Conservation (phyloP, 2,113 vertebrate genomes). For the Chinchilla lanigera region DNA sequence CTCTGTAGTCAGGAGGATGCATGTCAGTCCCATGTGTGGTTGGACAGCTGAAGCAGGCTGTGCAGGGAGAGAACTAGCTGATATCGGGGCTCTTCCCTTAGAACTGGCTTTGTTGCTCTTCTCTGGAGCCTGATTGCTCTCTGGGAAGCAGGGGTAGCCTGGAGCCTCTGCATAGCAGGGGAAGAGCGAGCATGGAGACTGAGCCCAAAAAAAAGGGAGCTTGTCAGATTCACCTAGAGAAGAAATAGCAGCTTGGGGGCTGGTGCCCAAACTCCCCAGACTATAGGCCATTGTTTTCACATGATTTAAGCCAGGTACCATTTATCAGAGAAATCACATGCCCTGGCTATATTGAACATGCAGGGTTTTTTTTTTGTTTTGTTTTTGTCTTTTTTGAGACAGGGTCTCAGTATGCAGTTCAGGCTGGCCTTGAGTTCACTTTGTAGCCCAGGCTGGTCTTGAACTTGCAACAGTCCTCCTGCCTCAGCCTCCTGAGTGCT, state of each 20-base stretch:
- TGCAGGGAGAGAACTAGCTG: neutral
- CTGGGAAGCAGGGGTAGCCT: neutral
- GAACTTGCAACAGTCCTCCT: too few relatives aligned
- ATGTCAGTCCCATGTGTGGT: neutral
- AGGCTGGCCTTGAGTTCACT: too few relatives aligned
- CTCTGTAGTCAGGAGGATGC: neutral
- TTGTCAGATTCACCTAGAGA: neutral
- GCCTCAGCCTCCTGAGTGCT: too few relatives aligned
- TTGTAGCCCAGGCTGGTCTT: too few relatives aligned
- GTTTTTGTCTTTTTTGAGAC: too few relatives aligned
- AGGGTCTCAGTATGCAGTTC: too few relatives aligned
- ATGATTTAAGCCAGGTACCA: neutral
- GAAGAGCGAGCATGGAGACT: neutral
- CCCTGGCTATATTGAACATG: neutral
- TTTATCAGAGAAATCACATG: neutral
- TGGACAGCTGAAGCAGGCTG: neutral
- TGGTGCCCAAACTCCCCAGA: neutral
- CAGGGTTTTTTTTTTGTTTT: too few relatives aligned
- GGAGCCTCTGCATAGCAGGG: neutral
- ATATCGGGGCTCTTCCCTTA: accelerated
- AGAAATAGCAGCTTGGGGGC: too few relatives aligned
- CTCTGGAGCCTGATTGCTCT: neutral
- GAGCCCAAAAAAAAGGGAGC: neutral
- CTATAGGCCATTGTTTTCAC: neutral
- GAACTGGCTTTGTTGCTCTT: neutral